Conservation (phyloP, 1,140 invertebrate genomes). For the Plodia interpunctella region DNA sequence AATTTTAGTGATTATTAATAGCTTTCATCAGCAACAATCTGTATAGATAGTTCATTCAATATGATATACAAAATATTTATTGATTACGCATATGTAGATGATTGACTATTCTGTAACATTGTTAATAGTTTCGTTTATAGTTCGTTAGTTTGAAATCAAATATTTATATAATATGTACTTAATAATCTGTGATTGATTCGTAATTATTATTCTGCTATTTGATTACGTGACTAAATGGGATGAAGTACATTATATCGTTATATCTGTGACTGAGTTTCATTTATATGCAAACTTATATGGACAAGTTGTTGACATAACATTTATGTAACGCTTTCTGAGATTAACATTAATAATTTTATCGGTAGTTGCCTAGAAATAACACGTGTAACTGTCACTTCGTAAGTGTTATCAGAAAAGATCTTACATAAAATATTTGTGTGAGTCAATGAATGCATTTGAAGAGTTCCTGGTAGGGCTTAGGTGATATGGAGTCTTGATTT, state of each 20-base stretch:
- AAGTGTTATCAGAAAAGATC: too few relatives aligned
- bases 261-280: neutral
- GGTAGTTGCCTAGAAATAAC: neutral
- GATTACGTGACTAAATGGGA: neutral
- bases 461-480: too few relatives aligned
- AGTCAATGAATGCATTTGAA: too few relatives aligned
- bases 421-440: too few relatives aligned
- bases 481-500: too few relatives aligned
- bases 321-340: neutral
- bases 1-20: too few relatives aligned
- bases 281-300: neutral
- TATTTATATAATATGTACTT: neutral
- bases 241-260: neutral
- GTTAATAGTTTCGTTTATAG: neutral
- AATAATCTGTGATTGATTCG: constrained; percentile 5
- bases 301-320: neutral
- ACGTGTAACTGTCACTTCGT: neutral
- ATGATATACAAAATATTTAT: too few relatives aligned
- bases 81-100: neutral
- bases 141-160: neutral
- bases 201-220: neutral
- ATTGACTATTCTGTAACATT: neutral
- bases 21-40: too few relatives aligned
- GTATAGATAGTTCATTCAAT: too few relatives aligned
- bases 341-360: neutral